A percentile compares a stretch with the other conserved stretches of the same genome.
Evolutionary conservation across 1,140 invertebrate species (phyloP).

Genomic region (Orchesella cincta): DNA sequence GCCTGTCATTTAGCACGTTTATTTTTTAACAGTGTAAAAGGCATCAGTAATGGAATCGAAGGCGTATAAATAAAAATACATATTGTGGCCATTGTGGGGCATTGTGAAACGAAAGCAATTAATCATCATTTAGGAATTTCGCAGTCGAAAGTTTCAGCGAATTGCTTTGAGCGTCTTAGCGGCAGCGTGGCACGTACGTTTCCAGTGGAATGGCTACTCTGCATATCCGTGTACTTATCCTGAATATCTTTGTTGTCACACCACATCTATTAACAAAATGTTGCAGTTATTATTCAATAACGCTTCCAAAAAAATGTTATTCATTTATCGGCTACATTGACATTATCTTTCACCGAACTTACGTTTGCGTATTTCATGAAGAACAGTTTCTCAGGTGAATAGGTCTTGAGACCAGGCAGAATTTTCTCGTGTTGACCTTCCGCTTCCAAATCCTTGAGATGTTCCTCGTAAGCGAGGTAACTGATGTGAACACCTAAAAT

Average conservation of each 20-base stretch:
- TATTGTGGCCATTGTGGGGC: no score
- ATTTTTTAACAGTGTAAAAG: no score
- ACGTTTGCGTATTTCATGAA: conserved; percentile 3
- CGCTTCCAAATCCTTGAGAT: background rate
- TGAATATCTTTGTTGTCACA: background rate
- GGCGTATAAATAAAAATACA: no score
- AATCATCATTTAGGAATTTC: background rate
- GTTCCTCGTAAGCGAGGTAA: background rate
- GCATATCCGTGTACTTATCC: background rate
- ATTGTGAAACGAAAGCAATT: no score
- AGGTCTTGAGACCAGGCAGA: background rate
- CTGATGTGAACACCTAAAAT: background rate
- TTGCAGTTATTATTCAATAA: no score
- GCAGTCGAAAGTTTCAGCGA: background rate
- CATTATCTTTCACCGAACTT: no score
- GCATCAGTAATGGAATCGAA: no score
- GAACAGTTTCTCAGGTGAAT: background rate
- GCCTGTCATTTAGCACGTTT: no score
- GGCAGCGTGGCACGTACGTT: background rate
- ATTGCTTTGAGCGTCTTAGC: background rate
- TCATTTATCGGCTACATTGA: no score
- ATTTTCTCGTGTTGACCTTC: background rate
- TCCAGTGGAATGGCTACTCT: background rate
- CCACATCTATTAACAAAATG: no score
- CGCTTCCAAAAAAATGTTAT: no score